These are phyloP conservation scores for Mylabris phalerata DNA, from an alignment of 1,140 invertebrate species.

Conservation along the genomic window DNA sequence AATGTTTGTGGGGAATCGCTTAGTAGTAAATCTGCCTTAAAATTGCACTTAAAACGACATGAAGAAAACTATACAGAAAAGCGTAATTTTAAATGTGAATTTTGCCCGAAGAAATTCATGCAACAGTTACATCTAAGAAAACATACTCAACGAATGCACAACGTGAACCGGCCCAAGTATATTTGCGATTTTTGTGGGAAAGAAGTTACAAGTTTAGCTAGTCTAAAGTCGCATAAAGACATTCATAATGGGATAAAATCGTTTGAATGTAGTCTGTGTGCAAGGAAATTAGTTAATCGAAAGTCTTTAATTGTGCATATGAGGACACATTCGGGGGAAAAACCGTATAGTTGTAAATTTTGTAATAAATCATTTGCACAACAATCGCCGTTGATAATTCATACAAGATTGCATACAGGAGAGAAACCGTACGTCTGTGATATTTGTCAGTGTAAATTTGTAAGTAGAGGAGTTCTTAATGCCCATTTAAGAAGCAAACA, in stretches of 20 bases:
- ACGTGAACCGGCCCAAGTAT: not conserved
- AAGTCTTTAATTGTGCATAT: not conserved
- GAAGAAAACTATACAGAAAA: constrained; percentile 8
- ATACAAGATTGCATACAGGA: constrained; percentile 53
- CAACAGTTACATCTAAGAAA: too few species aligned
- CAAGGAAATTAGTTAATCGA: not conserved
- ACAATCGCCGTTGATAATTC: constrained; percentile 54
- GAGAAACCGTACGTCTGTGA: constrained; percentile 43
- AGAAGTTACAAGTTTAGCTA: not conserved
- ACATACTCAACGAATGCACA: too few species aligned
- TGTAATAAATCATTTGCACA: constrained; percentile 60
- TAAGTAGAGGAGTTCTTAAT: constrained; percentile 37
- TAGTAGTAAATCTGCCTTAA: constrained; percentile 16
- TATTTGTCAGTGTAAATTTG: constrained; percentile 57
- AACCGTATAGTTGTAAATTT: constrained; percentile 63
- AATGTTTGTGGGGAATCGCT: constrained; percentile 19
- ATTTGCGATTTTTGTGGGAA: not conserved
- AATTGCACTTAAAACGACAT: constrained; percentile 21
- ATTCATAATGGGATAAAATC: not conserved
- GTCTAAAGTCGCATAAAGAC: not conserved
- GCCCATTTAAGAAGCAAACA: constrained; percentile 27
- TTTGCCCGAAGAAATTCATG: too few species aligned
- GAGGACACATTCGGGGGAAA: constrained; percentile 47
- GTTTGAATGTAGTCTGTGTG: not conserved
- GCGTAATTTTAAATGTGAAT: too few species aligned